Evolutionary conservation across 2,113 vertebrate genomes (phyloP).

Genomic region (Myrmophylax atrothorax): DNA sequence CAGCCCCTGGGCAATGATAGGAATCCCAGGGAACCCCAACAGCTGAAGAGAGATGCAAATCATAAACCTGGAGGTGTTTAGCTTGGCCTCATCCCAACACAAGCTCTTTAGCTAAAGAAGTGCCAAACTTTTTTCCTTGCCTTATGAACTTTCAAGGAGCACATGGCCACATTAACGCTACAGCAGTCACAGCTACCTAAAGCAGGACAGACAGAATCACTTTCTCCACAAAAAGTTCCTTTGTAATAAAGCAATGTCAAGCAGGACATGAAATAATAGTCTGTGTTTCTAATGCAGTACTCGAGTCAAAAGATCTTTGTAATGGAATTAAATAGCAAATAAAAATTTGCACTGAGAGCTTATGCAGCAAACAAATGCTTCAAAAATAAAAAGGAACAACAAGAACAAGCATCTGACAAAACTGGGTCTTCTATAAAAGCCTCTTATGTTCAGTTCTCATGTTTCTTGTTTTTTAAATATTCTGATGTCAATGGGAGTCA

Average conservation of each 20-base stretch:
- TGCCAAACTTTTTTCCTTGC: neutral
- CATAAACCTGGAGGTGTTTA: neutral
- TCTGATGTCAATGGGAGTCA: neutral
- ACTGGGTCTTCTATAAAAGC: neutral
- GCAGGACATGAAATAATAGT: neutral
- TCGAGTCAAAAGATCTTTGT: neutral
- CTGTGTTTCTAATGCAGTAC: neutral
- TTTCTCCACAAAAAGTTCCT: conserved; percentile 17
- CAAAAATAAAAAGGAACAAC: neutral
- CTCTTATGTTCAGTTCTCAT: neutral
- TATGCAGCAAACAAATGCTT: neutral
- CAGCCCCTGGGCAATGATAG: neutral
- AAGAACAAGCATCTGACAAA: neutral
- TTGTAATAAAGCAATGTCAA: neutral
- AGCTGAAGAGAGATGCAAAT: neutral
- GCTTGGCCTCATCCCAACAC: conserved; percentile 45
- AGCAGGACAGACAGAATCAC: neutral
- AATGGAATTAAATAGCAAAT: neutral
- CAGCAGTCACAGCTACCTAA: neutral
- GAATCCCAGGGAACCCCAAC: neutral
- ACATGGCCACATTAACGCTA: neutral
- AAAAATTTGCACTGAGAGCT: neutral
- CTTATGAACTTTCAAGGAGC: neutral
- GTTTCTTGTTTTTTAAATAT: neutral
- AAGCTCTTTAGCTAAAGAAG: neutral